phyloP scores from a whole-genome alignment of 2,113 vertebrate species.

The Myanophis thanlyinensis region DNA sequence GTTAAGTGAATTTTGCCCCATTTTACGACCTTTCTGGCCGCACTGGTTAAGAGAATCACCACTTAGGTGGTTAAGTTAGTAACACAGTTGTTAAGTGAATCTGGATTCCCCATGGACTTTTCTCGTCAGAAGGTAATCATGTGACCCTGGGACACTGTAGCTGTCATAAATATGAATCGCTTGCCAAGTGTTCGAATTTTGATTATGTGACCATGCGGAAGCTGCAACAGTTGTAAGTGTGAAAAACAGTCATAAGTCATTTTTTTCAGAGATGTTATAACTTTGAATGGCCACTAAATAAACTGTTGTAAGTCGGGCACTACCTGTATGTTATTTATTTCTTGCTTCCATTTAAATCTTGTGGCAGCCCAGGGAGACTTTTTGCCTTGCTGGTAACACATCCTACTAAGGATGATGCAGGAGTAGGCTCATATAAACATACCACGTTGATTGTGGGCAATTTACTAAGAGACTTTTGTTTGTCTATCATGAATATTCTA shows the following conservation, averaged over 20 bases:
- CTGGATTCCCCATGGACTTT: background rate
- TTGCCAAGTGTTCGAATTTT: background rate
- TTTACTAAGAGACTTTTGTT: conserved; percentile 26
- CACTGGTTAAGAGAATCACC: background rate
- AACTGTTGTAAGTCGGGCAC: background rate
- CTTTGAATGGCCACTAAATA: background rate
- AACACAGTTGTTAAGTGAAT: background rate
- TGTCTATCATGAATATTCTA: conserved; percentile 20
- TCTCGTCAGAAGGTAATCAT: background rate
- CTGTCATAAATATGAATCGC: background rate
- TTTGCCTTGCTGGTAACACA: background rate
- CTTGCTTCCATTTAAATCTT: background rate
- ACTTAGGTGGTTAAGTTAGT: background rate
- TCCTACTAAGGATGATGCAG: conserved; percentile 3
- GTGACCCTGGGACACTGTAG: background rate
- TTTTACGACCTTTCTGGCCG: background rate
- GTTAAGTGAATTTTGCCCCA: background rate
- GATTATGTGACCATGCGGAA: background rate
- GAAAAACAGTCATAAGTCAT: background rate
- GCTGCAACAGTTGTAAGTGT: background rate
- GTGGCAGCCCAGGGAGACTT: background rate
- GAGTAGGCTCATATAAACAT: background rate
- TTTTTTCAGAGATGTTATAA: background rate
- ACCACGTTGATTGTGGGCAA: conserved; percentile 25
- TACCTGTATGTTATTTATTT: background rate